Base-by-base conservation (phyloP, 2,113 vertebrate species). In the Ptilonorhynchus violaceus region DNA sequence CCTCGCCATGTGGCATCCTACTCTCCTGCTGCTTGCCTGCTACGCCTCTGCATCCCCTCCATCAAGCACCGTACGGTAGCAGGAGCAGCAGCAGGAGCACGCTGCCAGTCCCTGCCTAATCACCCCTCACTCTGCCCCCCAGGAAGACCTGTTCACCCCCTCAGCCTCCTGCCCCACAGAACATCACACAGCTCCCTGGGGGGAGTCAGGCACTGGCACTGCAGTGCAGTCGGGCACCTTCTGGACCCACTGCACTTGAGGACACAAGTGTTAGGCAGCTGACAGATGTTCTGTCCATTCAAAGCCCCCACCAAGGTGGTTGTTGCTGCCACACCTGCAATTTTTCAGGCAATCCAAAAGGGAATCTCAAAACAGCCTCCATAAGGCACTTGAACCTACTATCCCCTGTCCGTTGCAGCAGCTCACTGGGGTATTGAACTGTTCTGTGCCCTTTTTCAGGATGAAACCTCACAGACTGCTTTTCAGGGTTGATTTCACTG, bases 21-120 rank as follows among this genome's bases (percentile, higher is more conserved):
- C 96, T 97, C 96, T 97, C 96, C 96, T 97, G 96, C 96, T 97
- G 96, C 96, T 97, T 93, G 83, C 95, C 95, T 96, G 96, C 96
- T 96, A 96, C 93, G 96, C 96, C 96, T 97, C 96, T 96, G 96
- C 96, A 95, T 88, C 95, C 96, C 66, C 96, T 94, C 86, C 49
- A 5, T 62, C 93, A 94, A 88, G 92, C 86, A 86, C 96, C 3
- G 80, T 89, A 67, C 22, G 47, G 90, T 47, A 96, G 96, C 93
- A 75, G 92, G 37, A 90, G 87, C 88, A 93, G 95, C 88, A 92
- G 92, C 82, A 83, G 92, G 84, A 97, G 78, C 93, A 77, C 24
- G 2, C 91, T 96, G 95, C 92, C 93, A 95, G 93, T 82, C 92
- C 96, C 92, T 96, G 92, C 95, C 96, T 96, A 67, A 95, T 91